Percentiles rank a stretch among this genome's conserved stretches.
Evolutionary conservation across 2,888 invertebrate species (phyloP).

Genomic region (Octodonta nipae): DNA sequence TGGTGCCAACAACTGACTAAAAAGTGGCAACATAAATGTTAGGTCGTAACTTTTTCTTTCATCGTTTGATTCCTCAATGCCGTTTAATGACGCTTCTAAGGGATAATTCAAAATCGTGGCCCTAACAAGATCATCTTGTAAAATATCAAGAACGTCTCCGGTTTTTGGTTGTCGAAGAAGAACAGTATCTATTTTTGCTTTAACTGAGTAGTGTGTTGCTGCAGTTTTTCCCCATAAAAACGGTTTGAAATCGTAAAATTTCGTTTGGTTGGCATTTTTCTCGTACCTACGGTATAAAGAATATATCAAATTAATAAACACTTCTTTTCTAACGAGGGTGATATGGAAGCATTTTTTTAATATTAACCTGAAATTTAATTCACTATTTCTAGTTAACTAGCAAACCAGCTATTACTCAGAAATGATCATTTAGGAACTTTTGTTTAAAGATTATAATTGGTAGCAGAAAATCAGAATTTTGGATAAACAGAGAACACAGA

Average conservation of each 20-base stretch:
- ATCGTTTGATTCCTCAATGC: constrained; percentile 9
- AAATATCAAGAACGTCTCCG: constrained; percentile 56
- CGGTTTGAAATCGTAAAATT: constrained; percentile 43
- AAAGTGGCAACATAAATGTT: constrained; percentile 63
- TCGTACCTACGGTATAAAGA: constrained; percentile 31
- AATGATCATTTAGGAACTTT: too few species aligned
- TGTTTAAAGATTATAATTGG: too few species aligned
- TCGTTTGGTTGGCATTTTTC: constrained; percentile 21
- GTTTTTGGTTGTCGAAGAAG: constrained; percentile 60
- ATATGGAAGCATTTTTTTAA: not conserved
- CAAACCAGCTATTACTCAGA: too few species aligned
- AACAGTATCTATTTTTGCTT: constrained; percentile 42
- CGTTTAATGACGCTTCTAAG: constrained; percentile 16
- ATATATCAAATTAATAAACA: too few species aligned
- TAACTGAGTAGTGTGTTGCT: constrained; percentile 60
- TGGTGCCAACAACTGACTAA: constrained; percentile 60
- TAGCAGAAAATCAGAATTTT: too few species aligned
- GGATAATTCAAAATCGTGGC: constrained; percentile 62
- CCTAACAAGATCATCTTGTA: constrained; percentile 50
- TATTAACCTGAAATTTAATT: too few species aligned
- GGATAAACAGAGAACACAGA: too few species aligned
- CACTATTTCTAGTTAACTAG: too few species aligned
- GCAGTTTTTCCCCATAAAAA: constrained; percentile 76
- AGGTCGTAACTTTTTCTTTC: constrained; percentile 57
- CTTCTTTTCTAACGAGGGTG: too few species aligned